Base-by-base conservation (phyloP, 2,797 vertebrate genomes). In the Pempheris klunzingeri region DNA sequence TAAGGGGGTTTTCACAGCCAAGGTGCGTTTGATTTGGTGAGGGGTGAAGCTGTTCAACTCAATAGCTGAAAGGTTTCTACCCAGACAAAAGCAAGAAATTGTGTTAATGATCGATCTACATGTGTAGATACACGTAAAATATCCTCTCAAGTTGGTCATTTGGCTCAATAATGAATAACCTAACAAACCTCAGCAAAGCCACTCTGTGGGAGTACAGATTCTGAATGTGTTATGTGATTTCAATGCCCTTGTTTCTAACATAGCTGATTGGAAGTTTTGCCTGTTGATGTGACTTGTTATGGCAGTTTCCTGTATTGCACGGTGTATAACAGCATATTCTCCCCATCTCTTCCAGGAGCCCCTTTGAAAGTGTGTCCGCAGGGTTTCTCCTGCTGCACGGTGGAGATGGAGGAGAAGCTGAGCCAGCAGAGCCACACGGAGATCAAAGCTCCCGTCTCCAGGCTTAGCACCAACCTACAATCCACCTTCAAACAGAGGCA, bases 371-470 rank as follows among this genome's bases (percentile, higher is more conserved):
- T 99, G 75, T 99, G 98, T 92, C 95, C 96, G 0, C 97, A 97
- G 91, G 96, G 95, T 67, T 97, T 95, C 93, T 98, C 98, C 1
- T 99, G 98, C 95, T 99, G 98, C 91, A 98, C 98, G 15, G 92
- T 96, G 92, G 97, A 97, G 89, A 99, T 99, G 98, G 98, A 99
- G 86, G 98, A 99, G 91, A 98, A 97, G 87, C 96, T 99, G 86
- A 95, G 96, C 78, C 96, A 97, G 84, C 97, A 97, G 90, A 99
- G 97, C 87, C 96, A 95, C 92, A 92, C 95, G 0, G 98, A 99
- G 91, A 96, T 99, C 92, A 96, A 96, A 92, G 97, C 92, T 0
- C 96, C 97, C 0, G 95, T 99, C 0, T 90, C 90, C 5, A 96
- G 95, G 79, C 95, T 97, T 61, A 98, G 97, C 93, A 93, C 93